Conservation (phyloP, 2,797 vertebrate genomes). For the Chelonia mydas region DNA sequence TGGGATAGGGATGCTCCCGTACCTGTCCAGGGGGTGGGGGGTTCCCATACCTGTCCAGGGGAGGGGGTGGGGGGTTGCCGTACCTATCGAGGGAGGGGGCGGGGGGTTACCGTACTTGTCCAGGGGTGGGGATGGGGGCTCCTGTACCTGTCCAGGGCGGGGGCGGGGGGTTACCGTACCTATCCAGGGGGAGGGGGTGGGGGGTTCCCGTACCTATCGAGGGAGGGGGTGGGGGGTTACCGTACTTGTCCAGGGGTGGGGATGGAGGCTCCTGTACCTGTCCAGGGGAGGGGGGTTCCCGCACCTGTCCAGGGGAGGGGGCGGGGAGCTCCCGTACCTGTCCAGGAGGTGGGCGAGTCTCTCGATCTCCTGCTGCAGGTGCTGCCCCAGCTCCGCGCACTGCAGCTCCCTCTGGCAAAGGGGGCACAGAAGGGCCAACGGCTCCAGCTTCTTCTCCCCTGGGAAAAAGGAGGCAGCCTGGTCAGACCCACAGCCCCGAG, state of each 20-base stretch:
- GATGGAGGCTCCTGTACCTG: background rate
- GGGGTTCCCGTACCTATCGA: background rate
- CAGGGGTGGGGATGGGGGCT: too few relatives aligned
- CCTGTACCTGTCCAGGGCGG: too few relatives aligned
- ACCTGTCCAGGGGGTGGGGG: too few relatives aligned
- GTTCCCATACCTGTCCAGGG: background rate
- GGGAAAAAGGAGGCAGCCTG: background rate
- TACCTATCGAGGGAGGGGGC: background rate
- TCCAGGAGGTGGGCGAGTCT: background rate
- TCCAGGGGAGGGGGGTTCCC: background rate
- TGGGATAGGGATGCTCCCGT: background rate
- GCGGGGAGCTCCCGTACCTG: slow-evolving; percentile 9
- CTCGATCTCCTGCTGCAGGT: slow-evolving; percentile 43
- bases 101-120: background rate
- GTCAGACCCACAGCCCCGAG: background rate
- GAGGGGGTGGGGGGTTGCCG: background rate
- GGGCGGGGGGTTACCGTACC: background rate
- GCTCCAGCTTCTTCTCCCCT: background rate
- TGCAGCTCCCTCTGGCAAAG: slow-evolving; percentile 31
- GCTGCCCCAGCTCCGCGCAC: slow-evolving; percentile 8
- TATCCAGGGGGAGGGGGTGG: background rate
- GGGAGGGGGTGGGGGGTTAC: too few relatives aligned
- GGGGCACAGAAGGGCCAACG: slow-evolving; percentile 10
- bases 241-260: background rate
- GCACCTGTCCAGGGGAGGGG: too few relatives aligned